Evolutionary conservation across 2,797 vertebrate species (phyloP), one percentile per base, ranked within the genome.

Genomic region (Pangasius krempfi): DNA sequence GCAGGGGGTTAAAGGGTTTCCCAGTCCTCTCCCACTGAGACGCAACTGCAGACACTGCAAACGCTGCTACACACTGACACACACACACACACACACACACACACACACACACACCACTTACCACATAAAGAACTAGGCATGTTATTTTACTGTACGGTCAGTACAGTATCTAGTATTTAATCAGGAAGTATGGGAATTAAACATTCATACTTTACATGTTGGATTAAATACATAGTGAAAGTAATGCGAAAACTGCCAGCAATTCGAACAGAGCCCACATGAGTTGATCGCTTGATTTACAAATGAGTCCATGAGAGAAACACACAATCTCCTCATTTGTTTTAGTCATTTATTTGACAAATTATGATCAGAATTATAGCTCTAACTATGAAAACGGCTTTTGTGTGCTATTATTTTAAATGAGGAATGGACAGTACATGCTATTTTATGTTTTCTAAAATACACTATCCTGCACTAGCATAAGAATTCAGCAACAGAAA

Each of bases 21-120:
- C 99, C 99, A 0, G 98, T 99, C 37, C 98, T 96, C 52, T 99
- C 99, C 98, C 98, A 99, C 93, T 99, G 98, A 0, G 98, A 99
- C 0, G 98, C 99, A 37, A 99, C 98, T 5, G 99, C 99, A 30
- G 99, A 99, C 88, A 99, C 99, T 7, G 98, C 98, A 93, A 99
- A 99, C 0, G 99, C 98, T 91, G 98, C 99, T 30, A 99, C 97
- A 90, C 98, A 98, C 99, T 99, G 90, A 37, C n/a, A 83, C n/a
- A n/a, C n/a, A 82, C 10, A 62, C 54, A 99, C 97, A 90, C 98
- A 98, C 99, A 44, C 85, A 83, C 27, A 72, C 27, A 81, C 44
- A 81, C 33, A 56, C 50, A 58, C 66, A 58, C 70, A 40, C 44
- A 76, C 25, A 68, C 6, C 50, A 72, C 56, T 30, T 16, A 25